Base-by-base conservation (phyloP, 2,888 invertebrate genomes). In the Ochropacha duplaris region DNA sequence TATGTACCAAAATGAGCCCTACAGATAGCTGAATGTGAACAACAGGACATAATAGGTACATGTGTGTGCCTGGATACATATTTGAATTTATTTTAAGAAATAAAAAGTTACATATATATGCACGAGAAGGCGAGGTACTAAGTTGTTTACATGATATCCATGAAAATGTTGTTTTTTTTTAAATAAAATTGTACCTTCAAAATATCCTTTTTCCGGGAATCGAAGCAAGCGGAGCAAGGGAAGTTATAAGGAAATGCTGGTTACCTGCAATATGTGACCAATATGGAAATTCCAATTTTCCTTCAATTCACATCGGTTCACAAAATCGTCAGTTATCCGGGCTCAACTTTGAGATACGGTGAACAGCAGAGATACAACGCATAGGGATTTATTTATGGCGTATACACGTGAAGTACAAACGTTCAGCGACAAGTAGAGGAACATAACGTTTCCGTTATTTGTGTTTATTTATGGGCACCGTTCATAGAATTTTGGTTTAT, bases 401-500 rank as follows among this genome's bases (percentile, higher is more conserved):
- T 44, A 44, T 44, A 44, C 52, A 54, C 57, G 57, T 39, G 58
- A 49, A 54, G 63, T 65, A 61, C 55, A 54, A 62, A 58, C 58
- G 60, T 19, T 16, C 9, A 57, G 58, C 57, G 59, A 72, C 61
- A 68, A 66, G 64, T 52, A 62, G 52, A 57, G 57, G 54, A 57
- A 63, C 62, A 59, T 66, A 59, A 70, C 65, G 65, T 65, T 55
- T 50, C 44, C 56, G 55, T 61, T 65, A 66, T 66, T 68, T 64
- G 60, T 73, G 63, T 72, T 71, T 68, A 68, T 72, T 71, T 68
- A 68, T 60, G 54, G 54, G 24, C 50, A 59, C 59, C 36, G 59
- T 62, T 69, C 66, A 66, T 69, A 64, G 61, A 64, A 70, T 71
- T 74, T 74, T 71, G 71, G 74, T 77, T 74, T 77, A 74, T 71